These are phyloP conservation scores for Autographa pulchrina DNA, from an alignment of 2,888 invertebrate genomes.

Conservation along the genomic window DNA sequence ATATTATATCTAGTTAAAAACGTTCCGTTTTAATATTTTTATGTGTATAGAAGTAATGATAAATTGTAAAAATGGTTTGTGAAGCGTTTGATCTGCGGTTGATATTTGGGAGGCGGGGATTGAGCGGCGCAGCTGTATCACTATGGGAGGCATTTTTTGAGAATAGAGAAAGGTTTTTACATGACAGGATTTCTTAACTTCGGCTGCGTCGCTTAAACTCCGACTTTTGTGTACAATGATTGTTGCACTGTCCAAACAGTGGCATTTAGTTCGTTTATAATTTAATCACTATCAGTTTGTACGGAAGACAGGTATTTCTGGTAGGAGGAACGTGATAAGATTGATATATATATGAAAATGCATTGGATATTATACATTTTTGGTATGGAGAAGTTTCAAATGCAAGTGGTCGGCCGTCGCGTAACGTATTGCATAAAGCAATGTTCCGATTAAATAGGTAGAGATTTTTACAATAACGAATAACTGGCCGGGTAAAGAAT, in stretches of 20 bases:
- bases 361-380: no score
- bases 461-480: slow-evolving; percentile 1
- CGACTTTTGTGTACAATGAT: slow-evolving; percentile 58
- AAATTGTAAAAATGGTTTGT: slow-evolving; percentile 74
- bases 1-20: slow-evolving; percentile 70
- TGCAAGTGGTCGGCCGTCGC: no score
- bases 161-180: slow-evolving; percentile 26
- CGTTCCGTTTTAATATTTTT: slow-evolving; percentile 82
- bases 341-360: neutral
- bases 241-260: slow-evolving; percentile 65
- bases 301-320: neutral
- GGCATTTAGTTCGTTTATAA: slow-evolving; percentile 50
- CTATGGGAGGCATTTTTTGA: slow-evolving; percentile 30
- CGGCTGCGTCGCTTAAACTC: slow-evolving; percentile 54
- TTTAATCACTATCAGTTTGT: slow-evolving; percentile 49
- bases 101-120: slow-evolving; percentile 51
- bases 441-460: neutral
- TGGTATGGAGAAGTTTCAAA: neutral
- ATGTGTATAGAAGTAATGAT: slow-evolving; percentile 80
- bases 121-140: slow-evolving; percentile 44
- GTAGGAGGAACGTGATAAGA: neutral
- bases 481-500: neutral
- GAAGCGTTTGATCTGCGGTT: slow-evolving; percentile 64
- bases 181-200: slow-evolving; percentile 10
- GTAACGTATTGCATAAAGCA: neutral